These are phyloP conservation scores for Suricata suricatta DNA, from an alignment of 2,113 vertebrate genomes.

Conservation along the genomic window DNA sequence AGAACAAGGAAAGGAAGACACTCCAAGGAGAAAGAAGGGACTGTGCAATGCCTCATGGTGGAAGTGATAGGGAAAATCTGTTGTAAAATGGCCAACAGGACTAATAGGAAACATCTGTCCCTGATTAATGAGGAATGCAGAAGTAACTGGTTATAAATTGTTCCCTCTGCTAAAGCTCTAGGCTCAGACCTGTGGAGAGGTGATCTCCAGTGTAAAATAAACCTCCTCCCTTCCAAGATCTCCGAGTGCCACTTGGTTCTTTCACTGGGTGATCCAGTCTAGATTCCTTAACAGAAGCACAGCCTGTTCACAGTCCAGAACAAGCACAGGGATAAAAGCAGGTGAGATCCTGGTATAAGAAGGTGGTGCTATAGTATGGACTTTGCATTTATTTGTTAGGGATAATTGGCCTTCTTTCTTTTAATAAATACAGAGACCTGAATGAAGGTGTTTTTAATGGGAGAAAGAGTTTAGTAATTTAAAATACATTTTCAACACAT, in stretches of 20 bases:
- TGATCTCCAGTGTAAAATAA: too few species aligned
- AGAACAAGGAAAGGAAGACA: not conserved
- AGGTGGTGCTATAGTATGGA: not conserved
- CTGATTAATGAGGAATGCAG: too few species aligned
- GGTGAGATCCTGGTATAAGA: not conserved
- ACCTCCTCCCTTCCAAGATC: too few species aligned
- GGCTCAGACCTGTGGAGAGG: too few species aligned
- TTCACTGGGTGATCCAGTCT: too few species aligned
- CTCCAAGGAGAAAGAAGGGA: not conserved
- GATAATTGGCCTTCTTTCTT: not conserved
- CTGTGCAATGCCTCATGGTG: not conserved
- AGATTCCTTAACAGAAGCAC: not conserved
- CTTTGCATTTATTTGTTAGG: not conserved
- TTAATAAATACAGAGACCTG: not conserved
- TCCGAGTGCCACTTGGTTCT: too few species aligned
- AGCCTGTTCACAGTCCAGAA: not conserved
- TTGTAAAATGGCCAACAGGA: too few species aligned
- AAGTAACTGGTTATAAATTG: too few species aligned
- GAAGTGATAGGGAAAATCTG: not conserved
- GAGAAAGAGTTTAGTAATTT: not conserved
- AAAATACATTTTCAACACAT: not conserved
- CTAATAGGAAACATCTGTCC: too few species aligned
- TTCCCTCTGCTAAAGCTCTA: too few species aligned
- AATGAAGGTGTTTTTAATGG: not conserved
- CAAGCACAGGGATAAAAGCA: not conserved